Base-by-base conservation (phyloP, 1,140 invertebrate genomes). In the Lucilia sericata region DNA sequence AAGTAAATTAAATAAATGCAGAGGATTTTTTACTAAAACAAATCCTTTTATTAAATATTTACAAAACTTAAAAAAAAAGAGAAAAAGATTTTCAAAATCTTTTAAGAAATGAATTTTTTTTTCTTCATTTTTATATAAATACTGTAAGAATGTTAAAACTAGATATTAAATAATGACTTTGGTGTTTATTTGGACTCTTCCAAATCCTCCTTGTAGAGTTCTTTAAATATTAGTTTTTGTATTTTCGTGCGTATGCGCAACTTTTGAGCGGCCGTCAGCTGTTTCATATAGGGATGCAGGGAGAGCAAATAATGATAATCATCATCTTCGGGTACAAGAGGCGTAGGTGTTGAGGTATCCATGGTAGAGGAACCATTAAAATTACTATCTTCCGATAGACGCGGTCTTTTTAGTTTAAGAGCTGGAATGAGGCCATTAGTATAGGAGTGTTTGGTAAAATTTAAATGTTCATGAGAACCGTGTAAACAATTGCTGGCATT, bases 211-310 rank as follows among this genome's bases (percentile, higher is more conserved):
- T 91, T 90, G 85, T 91, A 91, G 51, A 91, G 88, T 85, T 91
- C 90, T 82, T 91, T 91, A 47, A 91, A 91, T 34, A 91, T 91
- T 84, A 91, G 86, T 83, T 91, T 91, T 87, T 91, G 90, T 86
- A 91, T 91, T 87, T 90, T 91, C 82, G 88, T 91, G 84, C 90
- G 88, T 82, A 90, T 89, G 51, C 88, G 87, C 74, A 91, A 82
- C 82, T 91, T 91, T 60, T 91, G 90, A 10, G 90, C 87, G 14
- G 89, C 87, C 60, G 86, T 90, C 82, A 91, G 80, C 70, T 91
- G 89, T 70, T 88, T 90, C 89, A 91, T 90, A 76, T 90, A 91
- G 7, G 90, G 90, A 86, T 91, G 89, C 49, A 91, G 85, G 60
- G 89, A 90, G 10, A 91, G 86, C 84, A 91, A 86, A 51, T 91